Percentiles rank a stretch among this genome's conserved stretches.
These are phyloP conservation scores for Semaprochilodus insignis DNA, from an alignment of 2,797 vertebrate genomes.

Conservation along the genomic window DNA sequence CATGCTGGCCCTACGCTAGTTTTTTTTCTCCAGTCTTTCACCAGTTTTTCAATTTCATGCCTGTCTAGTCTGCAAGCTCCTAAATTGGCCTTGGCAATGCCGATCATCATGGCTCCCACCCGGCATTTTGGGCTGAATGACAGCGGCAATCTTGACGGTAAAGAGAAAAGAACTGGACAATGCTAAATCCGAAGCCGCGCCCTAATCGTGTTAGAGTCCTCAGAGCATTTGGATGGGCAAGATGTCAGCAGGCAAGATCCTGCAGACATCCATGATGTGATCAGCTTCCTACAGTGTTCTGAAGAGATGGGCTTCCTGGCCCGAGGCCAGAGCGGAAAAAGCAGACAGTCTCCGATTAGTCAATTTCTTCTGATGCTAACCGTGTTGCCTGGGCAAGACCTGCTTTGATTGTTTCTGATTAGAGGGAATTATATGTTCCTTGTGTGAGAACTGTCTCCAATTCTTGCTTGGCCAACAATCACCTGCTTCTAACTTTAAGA, in stretches of 20 bases:
- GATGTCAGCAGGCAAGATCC: slow-evolving; percentile 1
- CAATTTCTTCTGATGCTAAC: background rate
- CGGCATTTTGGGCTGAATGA: slow-evolving; percentile 29
- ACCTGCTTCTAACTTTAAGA: background rate
- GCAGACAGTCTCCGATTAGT: background rate
- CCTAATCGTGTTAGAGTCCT: background rate
- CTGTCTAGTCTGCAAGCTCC: slow-evolving; percentile 44
- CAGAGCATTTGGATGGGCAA: background rate
- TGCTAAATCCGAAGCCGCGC: background rate
- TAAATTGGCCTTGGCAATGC: slow-evolving; percentile 49
- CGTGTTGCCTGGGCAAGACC: background rate
- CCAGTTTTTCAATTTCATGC: slow-evolving; percentile 59
- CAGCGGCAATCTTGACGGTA: background rate
- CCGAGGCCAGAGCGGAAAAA: background rate
- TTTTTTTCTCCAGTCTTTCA: slow-evolving; percentile 14
- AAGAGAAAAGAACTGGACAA: slow-evolving; percentile 16
- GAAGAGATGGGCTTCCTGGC: slow-evolving; percentile 18
- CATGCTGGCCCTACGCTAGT: background rate
- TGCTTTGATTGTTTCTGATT: background rate
- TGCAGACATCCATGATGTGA: background rate
- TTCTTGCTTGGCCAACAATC: background rate
- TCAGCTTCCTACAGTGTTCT: background rate
- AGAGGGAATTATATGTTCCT: background rate
- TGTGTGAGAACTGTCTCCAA: background rate
- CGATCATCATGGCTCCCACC: slow-evolving; percentile 39